A percentile compares a stretch with the other conserved stretches of the same genome.
Conservation (phyloP, 2,888 invertebrate species). For the Camptogramma bilineatum region DNA sequence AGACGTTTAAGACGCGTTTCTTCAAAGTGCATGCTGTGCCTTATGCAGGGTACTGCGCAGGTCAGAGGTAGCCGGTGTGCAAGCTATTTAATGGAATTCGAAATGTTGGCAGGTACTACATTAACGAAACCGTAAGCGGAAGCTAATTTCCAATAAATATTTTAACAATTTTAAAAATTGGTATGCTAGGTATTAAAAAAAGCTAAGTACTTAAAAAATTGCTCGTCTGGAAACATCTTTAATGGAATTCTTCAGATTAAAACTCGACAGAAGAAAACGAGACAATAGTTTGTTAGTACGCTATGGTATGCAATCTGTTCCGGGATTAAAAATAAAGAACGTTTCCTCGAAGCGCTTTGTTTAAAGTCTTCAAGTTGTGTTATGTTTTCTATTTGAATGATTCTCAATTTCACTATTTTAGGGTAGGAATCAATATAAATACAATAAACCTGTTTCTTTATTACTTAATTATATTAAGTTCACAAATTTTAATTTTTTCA, state of each 20-base stretch:
- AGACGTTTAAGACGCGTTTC: too few species aligned
- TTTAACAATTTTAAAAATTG: too few species aligned
- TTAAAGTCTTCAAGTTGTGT: neutral
- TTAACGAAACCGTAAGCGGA: too few species aligned
- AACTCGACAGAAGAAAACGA: constrained; percentile 15
- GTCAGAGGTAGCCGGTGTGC: too few species aligned
- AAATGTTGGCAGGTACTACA: too few species aligned
- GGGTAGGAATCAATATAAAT: neutral
- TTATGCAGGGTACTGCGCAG: too few species aligned
- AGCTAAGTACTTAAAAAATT: neutral
- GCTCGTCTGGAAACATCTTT: neutral
- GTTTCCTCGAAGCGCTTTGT: neutral
- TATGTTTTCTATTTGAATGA: neutral
- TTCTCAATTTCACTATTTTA: neutral
- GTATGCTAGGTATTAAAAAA: neutral
- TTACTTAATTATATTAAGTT: too few species aligned
- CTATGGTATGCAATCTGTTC: constrained; percentile 11
- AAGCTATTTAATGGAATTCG: too few species aligned
- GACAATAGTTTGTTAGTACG: constrained; percentile 22
- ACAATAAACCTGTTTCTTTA: too few species aligned
- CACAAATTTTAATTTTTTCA: too few species aligned
- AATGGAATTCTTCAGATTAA: constrained; percentile 23
- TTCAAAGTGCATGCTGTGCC: too few species aligned
- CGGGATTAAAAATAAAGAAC: constrained; percentile 4
- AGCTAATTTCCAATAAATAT: too few species aligned